These are phyloP conservation scores for Pyrgus malvae DNA, from an alignment of 2,888 invertebrate species.

Conservation along the genomic window DNA sequence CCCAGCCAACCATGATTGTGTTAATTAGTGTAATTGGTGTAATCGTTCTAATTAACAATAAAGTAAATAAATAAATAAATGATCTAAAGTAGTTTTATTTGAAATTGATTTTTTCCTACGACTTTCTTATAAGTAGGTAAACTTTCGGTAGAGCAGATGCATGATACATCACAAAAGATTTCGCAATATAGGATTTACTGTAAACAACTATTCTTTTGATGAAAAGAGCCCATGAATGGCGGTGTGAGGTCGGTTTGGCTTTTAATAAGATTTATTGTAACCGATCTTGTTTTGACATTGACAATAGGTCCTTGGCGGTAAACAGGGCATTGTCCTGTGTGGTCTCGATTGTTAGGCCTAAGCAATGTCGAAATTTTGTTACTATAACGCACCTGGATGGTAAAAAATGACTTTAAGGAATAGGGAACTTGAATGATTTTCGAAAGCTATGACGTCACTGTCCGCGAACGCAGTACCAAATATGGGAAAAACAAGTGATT, in stretches of 20 bases:
- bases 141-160: conserved; percentile 57
- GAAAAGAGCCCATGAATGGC: conserved; percentile 62
- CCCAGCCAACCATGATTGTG: too few species aligned
- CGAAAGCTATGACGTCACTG: too few species aligned
- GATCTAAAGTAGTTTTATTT: too few species aligned
- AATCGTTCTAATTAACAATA: too few species aligned
- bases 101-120: too few species aligned
- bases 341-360: conserved; percentile 52
- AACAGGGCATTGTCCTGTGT: conserved; percentile 75
- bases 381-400: conserved; percentile 58
- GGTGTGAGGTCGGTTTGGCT: conserved; percentile 58
- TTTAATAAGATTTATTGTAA: conserved; percentile 82
- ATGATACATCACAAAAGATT: conserved; percentile 54
- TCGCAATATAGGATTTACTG: conserved; percentile 50
- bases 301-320: conserved; percentile 70
- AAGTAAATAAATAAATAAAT: too few species aligned
- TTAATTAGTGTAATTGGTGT: too few species aligned
- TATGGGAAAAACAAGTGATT: too few species aligned
- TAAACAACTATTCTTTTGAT: conserved; percentile 70
- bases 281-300: conserved; percentile 80
- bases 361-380: conserved; percentile 65
- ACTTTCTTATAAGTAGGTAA: too few species aligned
- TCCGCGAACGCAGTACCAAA: too few species aligned
- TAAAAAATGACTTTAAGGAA: conserved; percentile 23
- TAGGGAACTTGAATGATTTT: too few species aligned